A percentile compares a stretch with the other conserved stretches of the same genome.
phyloP scores from a whole-genome alignment of 2,888 invertebrate genomes.

The Chrysina gloriosa region DNA sequence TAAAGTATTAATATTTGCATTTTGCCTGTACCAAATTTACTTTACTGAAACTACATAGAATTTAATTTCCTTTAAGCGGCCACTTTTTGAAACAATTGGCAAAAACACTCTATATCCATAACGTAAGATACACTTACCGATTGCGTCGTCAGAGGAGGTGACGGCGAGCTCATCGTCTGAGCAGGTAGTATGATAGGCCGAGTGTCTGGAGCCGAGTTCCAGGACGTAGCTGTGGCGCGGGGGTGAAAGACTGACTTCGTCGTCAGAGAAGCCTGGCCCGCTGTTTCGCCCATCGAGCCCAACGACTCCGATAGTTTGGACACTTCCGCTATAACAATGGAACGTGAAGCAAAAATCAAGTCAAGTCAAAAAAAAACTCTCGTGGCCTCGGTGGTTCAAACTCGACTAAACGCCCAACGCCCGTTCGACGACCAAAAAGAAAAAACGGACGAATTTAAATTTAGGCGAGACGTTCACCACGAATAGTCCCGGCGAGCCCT shows the following conservation, averaged over 20 bases:
- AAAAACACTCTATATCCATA: no score
- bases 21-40: no score
- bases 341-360: neutral
- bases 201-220: slow-evolving; percentile 71
- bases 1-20: no score
- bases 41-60: no score
- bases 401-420: neutral
- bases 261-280: slow-evolving; percentile 85
- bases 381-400: neutral
- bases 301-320: slow-evolving; percentile 70
- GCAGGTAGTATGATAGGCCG: slow-evolving; percentile 65
- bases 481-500: neutral
- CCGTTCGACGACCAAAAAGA: neutral
- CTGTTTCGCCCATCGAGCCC: slow-evolving; percentile 68
- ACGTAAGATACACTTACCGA: no score
- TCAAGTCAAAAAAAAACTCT: neutral
- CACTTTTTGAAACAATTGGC: no score
- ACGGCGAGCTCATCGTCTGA: slow-evolving; percentile 62
- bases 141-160: slow-evolving; percentile 64
- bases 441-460: slow-evolving; percentile 5
- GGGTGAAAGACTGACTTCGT: slow-evolving; percentile 79
- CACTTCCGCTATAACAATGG: slow-evolving; percentile 61
- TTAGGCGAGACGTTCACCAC: slow-evolving; percentile 4
- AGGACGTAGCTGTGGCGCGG: slow-evolving; percentile 72
- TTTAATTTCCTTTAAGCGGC: no score